Conservation (phyloP, 53 echinoderm and acorn worm genomes). For the Hippasteria phrygiana region DNA sequence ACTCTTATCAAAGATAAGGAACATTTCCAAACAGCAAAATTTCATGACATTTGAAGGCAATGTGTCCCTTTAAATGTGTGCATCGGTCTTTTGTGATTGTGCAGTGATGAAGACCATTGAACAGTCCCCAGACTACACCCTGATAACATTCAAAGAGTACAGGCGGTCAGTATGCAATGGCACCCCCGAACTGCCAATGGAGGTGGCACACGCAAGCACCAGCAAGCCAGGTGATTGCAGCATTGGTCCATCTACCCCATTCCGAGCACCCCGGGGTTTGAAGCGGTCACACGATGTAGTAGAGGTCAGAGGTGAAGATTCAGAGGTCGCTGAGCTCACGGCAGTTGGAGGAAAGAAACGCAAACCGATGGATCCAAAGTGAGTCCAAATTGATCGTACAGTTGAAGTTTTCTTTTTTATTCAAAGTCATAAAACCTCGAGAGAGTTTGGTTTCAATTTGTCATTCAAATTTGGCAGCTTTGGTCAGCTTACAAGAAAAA, state of each 20-base stretch:
- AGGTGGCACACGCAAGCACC: constrained; percentile 17
- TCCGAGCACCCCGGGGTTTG: constrained; percentile 44
- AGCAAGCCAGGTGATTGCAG: not conserved
- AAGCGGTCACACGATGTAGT: constrained; percentile 77
- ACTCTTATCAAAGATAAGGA: no score
- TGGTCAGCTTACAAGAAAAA: no score
- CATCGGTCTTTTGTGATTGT: not conserved
- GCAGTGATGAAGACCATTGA: constrained; percentile 73
- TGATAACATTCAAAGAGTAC: constrained; percentile 79
- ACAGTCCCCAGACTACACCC: constrained; percentile 57
- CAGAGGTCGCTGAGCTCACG: constrained; percentile 88
- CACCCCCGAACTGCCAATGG: not conserved
- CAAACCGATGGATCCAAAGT: constrained; percentile 96
- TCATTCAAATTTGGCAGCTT: no score
- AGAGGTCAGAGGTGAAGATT: constrained; percentile 70
- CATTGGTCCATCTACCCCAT: constrained; percentile 25
- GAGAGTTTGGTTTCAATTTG: no score
- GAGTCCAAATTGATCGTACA: constrained; percentile 40
- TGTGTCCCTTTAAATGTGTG: no score
- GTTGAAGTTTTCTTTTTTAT: not conserved
- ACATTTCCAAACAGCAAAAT: no score
- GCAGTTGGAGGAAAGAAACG: constrained; percentile 76
- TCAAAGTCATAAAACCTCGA: not conserved
- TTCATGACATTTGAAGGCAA: no score
- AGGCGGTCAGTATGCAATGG: constrained; percentile 28